Percentiles rank a stretch among this genome's conserved stretches.
phyloP scores from a whole-genome alignment of 2,888 invertebrate genomes.

The Magallana nippona region DNA sequence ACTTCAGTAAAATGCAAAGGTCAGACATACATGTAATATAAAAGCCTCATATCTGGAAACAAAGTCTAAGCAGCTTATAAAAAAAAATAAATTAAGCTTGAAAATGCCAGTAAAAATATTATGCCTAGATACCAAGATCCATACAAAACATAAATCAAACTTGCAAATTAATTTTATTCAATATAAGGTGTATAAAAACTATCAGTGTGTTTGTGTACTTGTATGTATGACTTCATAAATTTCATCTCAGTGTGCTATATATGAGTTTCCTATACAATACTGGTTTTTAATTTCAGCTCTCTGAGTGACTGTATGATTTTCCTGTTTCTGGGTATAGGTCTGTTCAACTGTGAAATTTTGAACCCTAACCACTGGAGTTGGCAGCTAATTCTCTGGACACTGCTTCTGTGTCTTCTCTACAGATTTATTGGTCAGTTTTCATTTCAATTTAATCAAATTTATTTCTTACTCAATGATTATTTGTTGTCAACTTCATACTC shows the following conservation, averaged over 20 bases:
- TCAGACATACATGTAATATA: conserved; percentile 55
- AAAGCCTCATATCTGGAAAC: too few relatives aligned
- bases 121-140: too few relatives aligned
- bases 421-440: conserved; percentile 78
- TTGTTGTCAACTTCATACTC: not conserved
- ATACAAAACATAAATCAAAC: too few relatives aligned
- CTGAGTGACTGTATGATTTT: conserved; percentile 83
- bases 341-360: conserved; percentile 79
- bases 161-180: too few relatives aligned
- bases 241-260: too few relatives aligned
- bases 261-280: too few relatives aligned
- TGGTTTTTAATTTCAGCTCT: conserved; percentile 76
- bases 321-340: conserved; percentile 82
- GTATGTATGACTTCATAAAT: too few relatives aligned
- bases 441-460: not conserved
- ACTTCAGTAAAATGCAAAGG: conserved; percentile 82
- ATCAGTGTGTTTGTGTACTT: too few relatives aligned
- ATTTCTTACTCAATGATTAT: not conserved
- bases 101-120: too few relatives aligned
- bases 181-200: too few relatives aligned
- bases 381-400: conserved; percentile 80
- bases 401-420: conserved; percentile 80
- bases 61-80: too few relatives aligned
- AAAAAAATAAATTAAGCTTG: too few relatives aligned
- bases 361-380: conserved; percentile 79